Evolutionary conservation across 2,888 invertebrate genomes (phyloP).

Genomic region (Platycheirus rosarum): DNA sequence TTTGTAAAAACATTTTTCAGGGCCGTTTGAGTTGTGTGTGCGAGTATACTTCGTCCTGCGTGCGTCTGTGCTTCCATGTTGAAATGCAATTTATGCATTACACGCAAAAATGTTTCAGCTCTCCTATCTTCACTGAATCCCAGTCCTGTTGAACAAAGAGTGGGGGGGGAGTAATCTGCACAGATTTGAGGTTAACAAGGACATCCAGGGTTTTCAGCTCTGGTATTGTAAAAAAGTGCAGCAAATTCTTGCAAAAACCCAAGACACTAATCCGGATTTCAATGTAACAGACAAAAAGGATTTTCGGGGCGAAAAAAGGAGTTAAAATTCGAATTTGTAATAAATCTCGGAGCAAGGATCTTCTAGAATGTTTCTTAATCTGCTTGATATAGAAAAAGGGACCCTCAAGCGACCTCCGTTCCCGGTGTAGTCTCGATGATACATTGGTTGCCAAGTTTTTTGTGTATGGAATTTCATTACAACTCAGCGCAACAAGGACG

Average conservation of each 20-base stretch:
- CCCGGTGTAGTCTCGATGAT: constrained; percentile 5
- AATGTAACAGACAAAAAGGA: constrained; percentile 6
- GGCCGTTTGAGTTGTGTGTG: background rate
- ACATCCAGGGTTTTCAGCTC: background rate
- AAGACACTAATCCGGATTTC: constrained; percentile 34
- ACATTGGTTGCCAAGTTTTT: constrained; percentile 12
- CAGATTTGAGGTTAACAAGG: constrained; percentile 45
- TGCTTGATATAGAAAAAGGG: constrained; percentile 8
- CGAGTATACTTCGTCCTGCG: background rate
- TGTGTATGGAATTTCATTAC: constrained; percentile 1
- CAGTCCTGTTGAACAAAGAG: background rate
- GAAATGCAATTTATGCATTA: constrained; percentile 50
- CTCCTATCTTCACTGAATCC: background rate
- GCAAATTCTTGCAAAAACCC: background rate
- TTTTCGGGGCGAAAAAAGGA: constrained; percentile 2
- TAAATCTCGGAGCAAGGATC: constrained; percentile 21
- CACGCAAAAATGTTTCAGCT: constrained; percentile 21
- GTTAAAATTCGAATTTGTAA: constrained; percentile 24
- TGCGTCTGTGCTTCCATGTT: constrained; percentile 27
- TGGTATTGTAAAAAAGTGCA: constrained; percentile 14
- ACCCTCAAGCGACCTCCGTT: background rate
- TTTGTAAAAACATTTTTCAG: background rate
- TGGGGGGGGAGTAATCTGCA: background rate
- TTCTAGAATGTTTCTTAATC: constrained; percentile 10
- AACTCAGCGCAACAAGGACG: background rate